phyloP scores from a whole-genome alignment of 2,113 vertebrate species.

The Archilochus colubris region DNA sequence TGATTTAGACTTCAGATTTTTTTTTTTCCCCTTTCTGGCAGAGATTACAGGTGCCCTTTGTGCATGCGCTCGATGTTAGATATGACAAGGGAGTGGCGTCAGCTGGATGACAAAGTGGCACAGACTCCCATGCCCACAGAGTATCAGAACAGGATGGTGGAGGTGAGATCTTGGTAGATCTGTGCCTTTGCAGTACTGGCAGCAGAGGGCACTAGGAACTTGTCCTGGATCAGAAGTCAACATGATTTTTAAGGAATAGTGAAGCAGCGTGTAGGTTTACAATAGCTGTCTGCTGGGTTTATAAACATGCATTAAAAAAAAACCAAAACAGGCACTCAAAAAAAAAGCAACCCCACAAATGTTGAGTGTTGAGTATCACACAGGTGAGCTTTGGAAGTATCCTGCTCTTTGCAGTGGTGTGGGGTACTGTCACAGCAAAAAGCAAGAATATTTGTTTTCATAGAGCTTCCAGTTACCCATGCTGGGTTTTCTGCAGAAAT shows the following conservation, averaged over 20 bases:
- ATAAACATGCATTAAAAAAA: neutral
- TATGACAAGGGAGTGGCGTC: conserved; percentile 87
- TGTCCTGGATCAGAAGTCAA: neutral
- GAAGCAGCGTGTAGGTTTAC: neutral
- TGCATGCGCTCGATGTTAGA: conserved; percentile 91
- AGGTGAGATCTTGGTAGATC: conserved; percentile 72
- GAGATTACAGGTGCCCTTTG: conserved; percentile 91
- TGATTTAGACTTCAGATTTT: neutral
- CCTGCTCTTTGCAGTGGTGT: neutral
- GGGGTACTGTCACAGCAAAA: accelerated
- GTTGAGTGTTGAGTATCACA: no score
- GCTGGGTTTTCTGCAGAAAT: neutral
- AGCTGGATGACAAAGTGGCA: conserved; percentile 87
- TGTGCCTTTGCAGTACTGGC: neutral
- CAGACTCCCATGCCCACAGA: conserved; percentile 91
- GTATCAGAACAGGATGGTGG: conserved; percentile 88
- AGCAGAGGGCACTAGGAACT: neutral
- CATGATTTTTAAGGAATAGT: neutral
- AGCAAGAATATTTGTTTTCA: neutral
- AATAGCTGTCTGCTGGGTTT: neutral
- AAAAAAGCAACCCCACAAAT: neutral
- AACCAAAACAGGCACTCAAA: neutral
- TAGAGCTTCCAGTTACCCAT: neutral
- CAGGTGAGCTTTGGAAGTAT: neutral
- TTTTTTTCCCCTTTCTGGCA: conserved; percentile 32